These are phyloP conservation scores for Drosophila mercatorum DNA, from an alignment of 2,888 invertebrate genomes.

Conservation along the genomic window DNA sequence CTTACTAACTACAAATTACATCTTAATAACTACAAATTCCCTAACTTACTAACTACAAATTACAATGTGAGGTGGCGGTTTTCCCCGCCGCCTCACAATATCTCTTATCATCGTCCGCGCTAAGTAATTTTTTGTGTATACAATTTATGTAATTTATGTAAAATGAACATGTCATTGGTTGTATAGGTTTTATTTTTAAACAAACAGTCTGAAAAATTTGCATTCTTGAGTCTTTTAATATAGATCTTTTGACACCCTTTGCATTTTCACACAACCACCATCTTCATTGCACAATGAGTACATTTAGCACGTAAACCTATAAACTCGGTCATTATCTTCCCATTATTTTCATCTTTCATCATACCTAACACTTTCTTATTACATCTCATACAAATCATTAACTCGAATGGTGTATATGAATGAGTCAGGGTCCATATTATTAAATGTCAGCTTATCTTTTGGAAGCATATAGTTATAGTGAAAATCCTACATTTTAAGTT, in stretches of 20 bases:
- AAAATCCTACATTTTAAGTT: neutral
- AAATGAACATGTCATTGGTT: neutral
- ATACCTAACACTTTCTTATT: neutral
- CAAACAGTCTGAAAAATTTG: neutral
- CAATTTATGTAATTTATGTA: too few species aligned
- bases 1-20: too few species aligned
- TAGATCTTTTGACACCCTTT: neutral
- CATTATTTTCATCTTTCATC: neutral
- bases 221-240: neutral
- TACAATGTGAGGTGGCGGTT: too few species aligned
- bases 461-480: neutral
- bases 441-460: neutral
- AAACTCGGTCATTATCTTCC: neutral
- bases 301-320: neutral
- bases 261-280: neutral
- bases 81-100: too few species aligned
- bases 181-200: neutral
- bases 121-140: too few species aligned
- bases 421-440: neutral
- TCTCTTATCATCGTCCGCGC: too few species aligned
- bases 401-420: too few species aligned
- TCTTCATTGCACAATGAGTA: neutral
- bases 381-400: neutral
- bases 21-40: too few species aligned
- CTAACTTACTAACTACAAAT: too few species aligned